Conservation (phyloP, 2,888 invertebrate species). For the Ormyrus pomaceus region DNA sequence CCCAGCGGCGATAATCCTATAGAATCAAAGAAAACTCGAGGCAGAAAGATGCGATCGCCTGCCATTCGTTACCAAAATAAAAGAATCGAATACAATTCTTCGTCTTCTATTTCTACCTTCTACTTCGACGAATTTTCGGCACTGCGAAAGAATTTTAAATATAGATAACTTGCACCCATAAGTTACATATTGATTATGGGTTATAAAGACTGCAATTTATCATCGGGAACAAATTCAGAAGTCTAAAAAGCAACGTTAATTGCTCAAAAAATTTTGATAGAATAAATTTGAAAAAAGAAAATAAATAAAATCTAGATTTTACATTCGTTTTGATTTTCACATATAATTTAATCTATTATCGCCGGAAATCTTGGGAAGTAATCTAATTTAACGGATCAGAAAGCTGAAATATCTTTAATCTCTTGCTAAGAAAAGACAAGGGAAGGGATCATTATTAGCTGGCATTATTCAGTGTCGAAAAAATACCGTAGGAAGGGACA, state of each 20-base stretch:
- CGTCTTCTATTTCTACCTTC: not conserved
- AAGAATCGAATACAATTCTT: not conserved
- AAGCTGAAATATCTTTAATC: slow-evolving; percentile 7
- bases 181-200: slow-evolving; percentile 18
- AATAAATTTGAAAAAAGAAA: too few relatives aligned
- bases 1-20: slow-evolving; percentile 22
- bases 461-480: slow-evolving; percentile 13
- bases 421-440: not conserved
- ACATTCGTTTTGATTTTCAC: too few relatives aligned
- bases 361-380: not conserved
- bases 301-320: too few relatives aligned
- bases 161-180: not conserved
- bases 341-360: slow-evolving; percentile 3
- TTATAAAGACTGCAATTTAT: not conserved
- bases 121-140: slow-evolving; percentile 18
- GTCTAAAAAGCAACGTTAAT: not conserved
- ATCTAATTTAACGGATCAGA: slow-evolving; percentile 20
- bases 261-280: too few relatives aligned
- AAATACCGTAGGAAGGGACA: not conserved
- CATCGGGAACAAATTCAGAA: not conserved
- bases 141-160: not conserved
- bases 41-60: not conserved
- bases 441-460: not conserved
- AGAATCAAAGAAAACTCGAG: slow-evolving; percentile 23
- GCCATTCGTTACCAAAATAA: slow-evolving; percentile 1